Conservation (phyloP, 2,797 vertebrate species). For the Enteromius anoplus region DNA sequence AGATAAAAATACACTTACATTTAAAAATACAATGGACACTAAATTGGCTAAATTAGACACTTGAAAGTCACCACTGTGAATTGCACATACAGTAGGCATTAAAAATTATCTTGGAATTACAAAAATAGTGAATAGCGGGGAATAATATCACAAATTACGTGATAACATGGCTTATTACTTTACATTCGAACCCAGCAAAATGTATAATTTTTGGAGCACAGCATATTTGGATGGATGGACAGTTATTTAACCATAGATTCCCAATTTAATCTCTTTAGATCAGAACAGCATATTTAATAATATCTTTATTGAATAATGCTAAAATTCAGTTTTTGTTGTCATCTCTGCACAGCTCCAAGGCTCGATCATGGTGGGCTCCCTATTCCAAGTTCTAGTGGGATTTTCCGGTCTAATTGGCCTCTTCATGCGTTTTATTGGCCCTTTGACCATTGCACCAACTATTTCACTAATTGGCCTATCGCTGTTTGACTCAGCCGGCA, state of each 20-base stretch:
- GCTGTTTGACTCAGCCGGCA: slow-evolving; percentile 86
- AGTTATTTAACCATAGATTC: background rate
- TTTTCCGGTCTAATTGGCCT: slow-evolving; percentile 95
- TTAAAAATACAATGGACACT: background rate
- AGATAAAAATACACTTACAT: background rate
- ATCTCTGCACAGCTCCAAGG: slow-evolving; percentile 85
- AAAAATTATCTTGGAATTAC: background rate
- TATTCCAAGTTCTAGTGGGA: slow-evolving; percentile 91
- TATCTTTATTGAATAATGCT: background rate
- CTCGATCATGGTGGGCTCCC: slow-evolving; percentile 90
- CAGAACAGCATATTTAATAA: background rate
- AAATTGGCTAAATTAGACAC: background rate
- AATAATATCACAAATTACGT: background rate
- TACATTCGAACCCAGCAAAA: background rate
- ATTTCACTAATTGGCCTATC: slow-evolving; percentile 92
- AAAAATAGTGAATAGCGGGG: background rate
- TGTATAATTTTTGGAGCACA: background rate
- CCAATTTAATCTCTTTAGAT: background rate
- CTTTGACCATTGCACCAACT: slow-evolving; percentile 94
- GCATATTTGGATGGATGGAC: background rate
- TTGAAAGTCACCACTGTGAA: background rate
- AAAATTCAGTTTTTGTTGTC: background rate
- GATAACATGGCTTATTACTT: background rate
- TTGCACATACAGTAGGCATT: background rate
- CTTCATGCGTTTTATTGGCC: slow-evolving; percentile 94